These are phyloP conservation scores for Phorcus lineatus DNA, from an alignment of 2,888 invertebrate species.

Conservation along the genomic window DNA sequence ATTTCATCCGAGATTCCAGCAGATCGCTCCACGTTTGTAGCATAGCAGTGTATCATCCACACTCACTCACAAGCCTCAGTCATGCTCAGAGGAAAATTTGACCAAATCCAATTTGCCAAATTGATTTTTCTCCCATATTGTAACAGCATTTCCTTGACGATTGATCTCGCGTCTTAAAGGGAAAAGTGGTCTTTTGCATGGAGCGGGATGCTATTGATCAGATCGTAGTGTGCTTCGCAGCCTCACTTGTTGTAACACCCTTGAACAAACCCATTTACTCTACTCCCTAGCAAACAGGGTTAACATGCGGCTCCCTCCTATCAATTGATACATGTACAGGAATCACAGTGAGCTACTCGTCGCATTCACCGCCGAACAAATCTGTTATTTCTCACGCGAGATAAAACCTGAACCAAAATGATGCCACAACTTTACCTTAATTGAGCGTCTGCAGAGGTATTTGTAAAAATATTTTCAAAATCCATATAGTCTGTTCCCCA, in stretches of 20 bases:
- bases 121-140: slow-evolving; percentile 38
- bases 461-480: slow-evolving; percentile 9
- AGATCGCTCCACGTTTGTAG: neutral
- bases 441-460: slow-evolving; percentile 4
- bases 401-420: neutral
- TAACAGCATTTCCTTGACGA: slow-evolving; percentile 36
- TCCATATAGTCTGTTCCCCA: slow-evolving; percentile 2
- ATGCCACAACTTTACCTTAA: slow-evolving; percentile 1
- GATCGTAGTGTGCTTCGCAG: neutral
- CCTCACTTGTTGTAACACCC: slow-evolving; percentile 16
- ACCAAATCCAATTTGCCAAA: slow-evolving; percentile 36
- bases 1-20: slow-evolving; percentile 2
- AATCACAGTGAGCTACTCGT: slow-evolving; percentile 18
- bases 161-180: slow-evolving; percentile 32
- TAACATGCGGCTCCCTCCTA: neutral
- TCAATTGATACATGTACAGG: slow-evolving; percentile 5
- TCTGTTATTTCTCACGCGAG: slow-evolving; percentile 18
- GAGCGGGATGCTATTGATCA: slow-evolving; percentile 17
- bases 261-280: slow-evolving; percentile 2
- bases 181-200: slow-evolving; percentile 14
- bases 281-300: slow-evolving; percentile 6
- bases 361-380: neutral
- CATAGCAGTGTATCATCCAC: slow-evolving; percentile 17
- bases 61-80: neutral
- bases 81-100: slow-evolving; percentile 34